Evolutionary conservation across 2,888 invertebrate species (phyloP), one percentile per base, ranked within the genome.

Genomic region (Brachyptera risi): DNA sequence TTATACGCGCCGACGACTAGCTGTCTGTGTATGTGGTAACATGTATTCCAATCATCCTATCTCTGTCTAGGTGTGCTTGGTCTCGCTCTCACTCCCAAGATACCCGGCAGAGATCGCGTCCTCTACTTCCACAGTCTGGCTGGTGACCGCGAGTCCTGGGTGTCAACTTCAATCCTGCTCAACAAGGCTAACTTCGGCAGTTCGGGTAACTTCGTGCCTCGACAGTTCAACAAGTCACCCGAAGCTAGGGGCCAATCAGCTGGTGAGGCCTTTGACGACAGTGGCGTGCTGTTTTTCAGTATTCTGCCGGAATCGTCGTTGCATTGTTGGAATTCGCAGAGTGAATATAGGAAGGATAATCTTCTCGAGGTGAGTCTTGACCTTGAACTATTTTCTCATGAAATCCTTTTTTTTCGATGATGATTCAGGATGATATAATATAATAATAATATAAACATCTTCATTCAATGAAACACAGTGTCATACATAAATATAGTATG

Each of bases 231-330:
- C n/a, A n/a, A n/a, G n/a, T n/a, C n/a, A n/a, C n/a, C n/a, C n/a
- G n/a, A n/a, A n/a, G n/a, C n/a, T n/a, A n/a, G n/a, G n/a, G 89
- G 40, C 71, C 92, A 92, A 71, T 79, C 86, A 15, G 88, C 85
- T 2, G 84, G 86, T 0, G 79, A 89, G 71, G 88, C 84, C 0
- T 86, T 89, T 69, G 87, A 89, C 68, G 78, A 78, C 31, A 77
- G 83, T 51, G 69, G 65, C 9, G 79, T 88, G 61, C 74, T 89
- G 65, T 90, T 82, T 71, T 90, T 86, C 70, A 89, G 88, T 0
- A 71, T 85, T 2, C 78, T 87, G 75, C 78, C 83, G 1, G 85
- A 87, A 0, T 80, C 85, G 3, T 81, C 86, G 24, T 78, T 92
- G 24, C 82, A 80, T 69, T 90, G 87, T 67, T 90, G 90, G 88